Percentiles rank a stretch among this genome's conserved stretches.
Conservation (phyloP, 23 tunicate genomes). For the Styela plicata region DNA sequence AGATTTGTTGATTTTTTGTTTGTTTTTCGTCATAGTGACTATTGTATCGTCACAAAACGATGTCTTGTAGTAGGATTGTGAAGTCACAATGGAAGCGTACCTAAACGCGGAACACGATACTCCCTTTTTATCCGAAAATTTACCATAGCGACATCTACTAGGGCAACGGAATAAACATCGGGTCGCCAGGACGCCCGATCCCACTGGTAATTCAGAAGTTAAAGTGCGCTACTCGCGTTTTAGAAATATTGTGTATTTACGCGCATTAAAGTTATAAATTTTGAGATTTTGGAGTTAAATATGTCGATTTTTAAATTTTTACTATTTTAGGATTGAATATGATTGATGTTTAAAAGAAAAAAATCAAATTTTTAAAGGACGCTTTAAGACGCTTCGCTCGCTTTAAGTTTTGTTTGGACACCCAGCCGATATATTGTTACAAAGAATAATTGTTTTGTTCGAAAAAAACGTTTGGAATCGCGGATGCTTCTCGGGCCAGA, state of each 20-base stretch:
- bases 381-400: background rate
- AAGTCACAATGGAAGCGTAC: background rate
- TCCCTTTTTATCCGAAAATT: background rate
- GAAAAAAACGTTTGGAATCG: too few relatives aligned
- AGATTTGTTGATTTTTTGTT: constrained; percentile 21
- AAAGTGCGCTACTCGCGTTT: background rate
- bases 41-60: constrained; percentile 12
- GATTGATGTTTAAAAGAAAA: too few relatives aligned
- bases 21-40: constrained; percentile 27
- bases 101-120: background rate
- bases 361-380: background rate
- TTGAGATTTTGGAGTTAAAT: too few relatives aligned
- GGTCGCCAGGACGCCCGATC: background rate
- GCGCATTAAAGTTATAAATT: too few relatives aligned
- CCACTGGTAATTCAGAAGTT: background rate
- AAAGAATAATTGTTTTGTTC: too few relatives aligned
- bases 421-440: too few relatives aligned
- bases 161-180: background rate
- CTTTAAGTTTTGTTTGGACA: background rate
- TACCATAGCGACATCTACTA: background rate
- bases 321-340: too few relatives aligned
- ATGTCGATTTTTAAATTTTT: too few relatives aligned
- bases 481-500: too few relatives aligned
- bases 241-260: too few relatives aligned
- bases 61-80: background rate